phyloP scores from a whole-genome alignment of 2,797 vertebrate genomes.

The Columba guinea region DNA sequence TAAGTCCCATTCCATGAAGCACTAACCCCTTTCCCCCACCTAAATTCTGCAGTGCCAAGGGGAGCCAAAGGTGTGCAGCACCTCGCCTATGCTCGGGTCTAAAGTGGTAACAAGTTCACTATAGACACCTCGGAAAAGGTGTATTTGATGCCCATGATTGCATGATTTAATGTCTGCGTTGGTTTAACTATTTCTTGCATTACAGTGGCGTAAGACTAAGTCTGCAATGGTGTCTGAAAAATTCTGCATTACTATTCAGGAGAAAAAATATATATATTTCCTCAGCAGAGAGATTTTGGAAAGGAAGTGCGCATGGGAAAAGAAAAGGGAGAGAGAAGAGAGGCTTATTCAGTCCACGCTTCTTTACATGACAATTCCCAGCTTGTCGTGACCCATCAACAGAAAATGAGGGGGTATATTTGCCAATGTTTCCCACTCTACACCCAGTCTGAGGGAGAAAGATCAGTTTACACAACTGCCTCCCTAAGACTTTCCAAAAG shows the following conservation, averaged over 20 bases:
- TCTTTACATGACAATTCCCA: not conserved
- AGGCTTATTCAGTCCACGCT: not conserved
- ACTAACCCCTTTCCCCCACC: not conserved
- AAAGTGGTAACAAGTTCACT: slow-evolving; percentile 41
- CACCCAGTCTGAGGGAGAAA: not conserved
- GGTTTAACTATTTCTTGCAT: slow-evolving; percentile 5
- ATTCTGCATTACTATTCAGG: not conserved
- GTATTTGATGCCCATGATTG: slow-evolving; percentile 47
- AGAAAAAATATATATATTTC: not conserved
- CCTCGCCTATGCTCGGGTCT: not conserved
- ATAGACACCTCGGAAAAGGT: slow-evolving; percentile 49
- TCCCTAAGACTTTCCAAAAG: not conserved
- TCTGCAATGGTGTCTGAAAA: slow-evolving; percentile 1
- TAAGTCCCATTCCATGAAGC: not conserved
- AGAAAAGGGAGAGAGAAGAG: not conserved
- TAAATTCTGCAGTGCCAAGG: slow-evolving; percentile 41
- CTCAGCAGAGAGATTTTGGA: not conserved
- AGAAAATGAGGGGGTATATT: not conserved
- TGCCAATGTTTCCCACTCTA: not conserved
- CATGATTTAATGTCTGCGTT: slow-evolving; percentile 39
- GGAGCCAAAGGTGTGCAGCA: not conserved
- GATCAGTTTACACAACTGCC: not conserved
- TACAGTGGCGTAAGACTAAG: slow-evolving; percentile 26
- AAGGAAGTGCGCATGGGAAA: not conserved
- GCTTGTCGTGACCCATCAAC: not conserved